A percentile compares a stretch with the other conserved stretches of the same genome.
Evolutionary conservation across 2,888 invertebrate genomes (phyloP).

Genomic region (Pseudococcus longispinus): DNA sequence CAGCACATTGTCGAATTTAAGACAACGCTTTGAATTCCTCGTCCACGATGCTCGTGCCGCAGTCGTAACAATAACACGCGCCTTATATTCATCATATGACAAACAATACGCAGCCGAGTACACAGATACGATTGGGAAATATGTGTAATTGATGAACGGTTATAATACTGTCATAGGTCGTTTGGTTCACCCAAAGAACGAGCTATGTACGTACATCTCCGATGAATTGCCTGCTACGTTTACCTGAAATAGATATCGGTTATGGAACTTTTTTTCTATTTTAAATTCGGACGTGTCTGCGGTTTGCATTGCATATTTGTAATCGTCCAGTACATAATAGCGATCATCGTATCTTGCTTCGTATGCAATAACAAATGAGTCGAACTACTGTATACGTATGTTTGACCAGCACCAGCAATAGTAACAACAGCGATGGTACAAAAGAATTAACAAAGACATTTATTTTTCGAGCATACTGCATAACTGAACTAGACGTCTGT

Average conservation of each 20-base stretch:
- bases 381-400: background rate
- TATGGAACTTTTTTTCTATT: background rate
- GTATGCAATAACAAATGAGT: background rate
- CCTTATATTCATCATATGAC: background rate
- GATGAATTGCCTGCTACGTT: background rate
- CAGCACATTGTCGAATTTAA: background rate
- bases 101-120: background rate
- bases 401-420: background rate
- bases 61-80: background rate
- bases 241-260: background rate
- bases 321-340: too few relatives aligned
- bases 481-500: constrained; percentile 2
- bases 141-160: constrained; percentile 18
- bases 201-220: background rate
- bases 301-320: background rate
- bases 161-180: constrained; percentile 1
- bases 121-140: background rate
- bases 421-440: background rate
- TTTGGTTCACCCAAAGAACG: background rate
- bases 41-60: background rate
- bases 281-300: background rate
- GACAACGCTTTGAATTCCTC: background rate
- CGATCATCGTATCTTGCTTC: too few relatives aligned
- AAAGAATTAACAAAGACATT: background rate
- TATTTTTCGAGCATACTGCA: background rate